Evolutionary conservation across 2,113 vertebrate genomes (phyloP).

Genomic region (Antechinus stuartii): DNA sequence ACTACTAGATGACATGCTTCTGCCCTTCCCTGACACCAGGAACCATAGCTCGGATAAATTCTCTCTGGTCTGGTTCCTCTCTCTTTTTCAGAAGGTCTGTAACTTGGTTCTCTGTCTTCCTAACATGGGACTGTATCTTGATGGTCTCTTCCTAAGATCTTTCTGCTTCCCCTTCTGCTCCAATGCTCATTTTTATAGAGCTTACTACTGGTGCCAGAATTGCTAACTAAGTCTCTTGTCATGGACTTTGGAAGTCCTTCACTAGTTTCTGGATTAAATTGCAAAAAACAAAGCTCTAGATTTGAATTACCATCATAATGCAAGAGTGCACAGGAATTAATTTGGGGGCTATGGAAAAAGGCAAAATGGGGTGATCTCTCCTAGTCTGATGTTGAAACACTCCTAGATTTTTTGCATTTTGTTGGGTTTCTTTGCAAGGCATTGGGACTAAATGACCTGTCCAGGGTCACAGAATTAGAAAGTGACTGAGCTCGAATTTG

Average conservation of each 20-base stretch:
- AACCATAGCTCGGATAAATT: neutral
- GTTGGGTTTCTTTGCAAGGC: no score
- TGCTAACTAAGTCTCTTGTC: neutral
- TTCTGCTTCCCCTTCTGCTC: neutral
- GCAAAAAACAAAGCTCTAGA: neutral
- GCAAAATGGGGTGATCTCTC: neutral
- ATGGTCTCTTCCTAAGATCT: neutral
- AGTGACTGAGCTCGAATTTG: no score
- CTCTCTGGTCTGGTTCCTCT: neutral
- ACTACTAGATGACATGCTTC: neutral
- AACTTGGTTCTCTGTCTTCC: neutral
- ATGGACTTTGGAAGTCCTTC: neutral
- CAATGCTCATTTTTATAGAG: neutral
- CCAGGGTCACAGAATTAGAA: no score
- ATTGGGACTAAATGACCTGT: no score
- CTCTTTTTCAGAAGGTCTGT: neutral
- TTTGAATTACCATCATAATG: neutral
- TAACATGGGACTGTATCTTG: no score
- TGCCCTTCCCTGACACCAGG: neutral
- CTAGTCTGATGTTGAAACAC: neutral
- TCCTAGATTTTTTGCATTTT: neutral
- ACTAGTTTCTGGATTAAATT: neutral
- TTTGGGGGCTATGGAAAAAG: neutral
- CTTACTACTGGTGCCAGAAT: neutral
- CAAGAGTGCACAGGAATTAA: neutral